Conservation (phyloP, 2,888 invertebrate genomes). For the Acronicta alni region DNA sequence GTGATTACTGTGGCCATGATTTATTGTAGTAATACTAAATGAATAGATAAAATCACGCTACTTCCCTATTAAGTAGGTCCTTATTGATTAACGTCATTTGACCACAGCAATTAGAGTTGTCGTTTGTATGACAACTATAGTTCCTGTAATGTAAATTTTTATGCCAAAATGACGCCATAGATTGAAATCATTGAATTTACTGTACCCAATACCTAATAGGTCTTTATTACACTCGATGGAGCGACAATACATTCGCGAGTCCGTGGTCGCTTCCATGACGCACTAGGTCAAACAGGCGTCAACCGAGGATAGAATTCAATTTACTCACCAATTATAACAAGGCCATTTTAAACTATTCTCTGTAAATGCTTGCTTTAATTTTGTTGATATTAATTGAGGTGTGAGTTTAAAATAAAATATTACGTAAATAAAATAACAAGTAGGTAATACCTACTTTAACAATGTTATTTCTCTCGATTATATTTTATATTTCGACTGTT, state of each 20-base stretch:
- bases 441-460: neutral
- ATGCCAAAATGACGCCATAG: constrained; percentile 60
- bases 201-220: constrained; percentile 52
- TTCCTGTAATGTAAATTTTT: constrained; percentile 28
- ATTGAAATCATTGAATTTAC: constrained; percentile 49
- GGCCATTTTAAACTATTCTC: constrained; percentile 52
- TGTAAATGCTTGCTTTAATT: constrained; percentile 22
- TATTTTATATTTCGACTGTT: neutral
- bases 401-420: neutral
- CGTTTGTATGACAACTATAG: constrained; percentile 16
- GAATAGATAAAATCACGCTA: constrained; percentile 2
- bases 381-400: too few species aligned
- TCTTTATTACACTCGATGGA: constrained; percentile 56
- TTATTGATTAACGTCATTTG: constrained; percentile 19
- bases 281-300: constrained; percentile 39
- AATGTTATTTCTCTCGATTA: constrained; percentile 3
- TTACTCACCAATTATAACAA: constrained; percentile 64
- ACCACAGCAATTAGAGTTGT: constrained; percentile 12
- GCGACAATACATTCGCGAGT: constrained; percentile 40
- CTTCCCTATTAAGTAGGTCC: constrained; percentile 21
- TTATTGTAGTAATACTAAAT: neutral
- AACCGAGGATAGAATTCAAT: constrained; percentile 61
- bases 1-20: neutral
- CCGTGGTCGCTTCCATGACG: constrained; percentile 53
- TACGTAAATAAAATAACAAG: neutral